Evolutionary conservation across 2,888 invertebrate genomes (phyloP).

Genomic region (Phoenoteleia sp.): DNA sequence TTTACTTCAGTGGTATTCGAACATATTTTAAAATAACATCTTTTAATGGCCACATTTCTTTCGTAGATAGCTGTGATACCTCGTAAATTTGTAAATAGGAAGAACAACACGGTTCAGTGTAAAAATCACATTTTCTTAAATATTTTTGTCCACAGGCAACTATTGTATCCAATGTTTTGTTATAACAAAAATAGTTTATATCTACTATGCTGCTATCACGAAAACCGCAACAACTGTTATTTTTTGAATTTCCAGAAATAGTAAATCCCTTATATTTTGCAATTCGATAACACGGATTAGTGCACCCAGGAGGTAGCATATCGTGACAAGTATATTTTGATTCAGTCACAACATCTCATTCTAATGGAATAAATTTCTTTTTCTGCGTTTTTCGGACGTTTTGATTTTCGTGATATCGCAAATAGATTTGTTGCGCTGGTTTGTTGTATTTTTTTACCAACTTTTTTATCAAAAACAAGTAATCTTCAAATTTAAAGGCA

Average conservation of each 20-base stretch:
- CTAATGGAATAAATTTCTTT: background rate
- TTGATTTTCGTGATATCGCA: slow-evolving; percentile 37
- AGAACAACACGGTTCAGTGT: slow-evolving; percentile 26
- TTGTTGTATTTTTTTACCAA: slow-evolving; percentile 44
- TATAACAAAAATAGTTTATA: slow-evolving; percentile 12
- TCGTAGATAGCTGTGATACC: too few relatives aligned
- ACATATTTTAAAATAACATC: too few relatives aligned
- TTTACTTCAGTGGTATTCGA: too few relatives aligned
- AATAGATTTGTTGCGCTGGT: slow-evolving; percentile 39
- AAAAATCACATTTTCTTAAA: slow-evolving; percentile 4
- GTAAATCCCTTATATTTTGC: background rate
- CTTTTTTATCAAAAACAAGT: slow-evolving; percentile 36
- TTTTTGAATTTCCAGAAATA: background rate
- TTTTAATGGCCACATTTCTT: too few relatives aligned
- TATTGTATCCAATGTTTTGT: background rate
- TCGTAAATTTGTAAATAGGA: background rate
- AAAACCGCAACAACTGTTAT: slow-evolving; percentile 20
- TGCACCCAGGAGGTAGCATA: background rate
- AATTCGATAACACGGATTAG: background rate
- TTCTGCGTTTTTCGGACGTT: background rate
- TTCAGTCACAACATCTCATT: background rate
- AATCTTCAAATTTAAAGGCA: slow-evolving; percentile 53
- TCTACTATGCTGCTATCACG: slow-evolving; percentile 7
- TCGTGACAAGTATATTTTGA: background rate
- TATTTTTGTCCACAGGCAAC: slow-evolving; percentile 16